Evolutionary conservation across 2,888 invertebrate species (phyloP), one percentile per base, ranked within the genome.

Genomic region (Pinctada fucata): DNA sequence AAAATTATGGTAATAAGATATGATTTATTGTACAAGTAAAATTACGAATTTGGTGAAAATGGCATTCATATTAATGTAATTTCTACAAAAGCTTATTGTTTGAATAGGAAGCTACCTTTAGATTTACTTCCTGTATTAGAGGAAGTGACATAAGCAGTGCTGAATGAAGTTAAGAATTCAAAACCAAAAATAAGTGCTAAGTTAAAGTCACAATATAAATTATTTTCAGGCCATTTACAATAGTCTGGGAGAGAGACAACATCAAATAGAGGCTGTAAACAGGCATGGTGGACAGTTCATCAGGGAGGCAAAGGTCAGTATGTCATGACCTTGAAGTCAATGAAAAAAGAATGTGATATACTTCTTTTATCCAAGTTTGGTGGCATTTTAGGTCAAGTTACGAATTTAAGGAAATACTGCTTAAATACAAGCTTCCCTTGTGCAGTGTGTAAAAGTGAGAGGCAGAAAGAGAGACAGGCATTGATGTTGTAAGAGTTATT

Each of bases 181-280:
- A 31, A 31, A 31, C 31, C 31, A 31, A 31, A 31, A 31, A 31
- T 31, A 31, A 31, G 31, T 31, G 0, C 31, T 31, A 31, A 31
- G 31, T 31, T 31, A 31, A 31, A 31, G 31, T 31, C 31, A 31
- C 31, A 31, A 31, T 31, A 58, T 58, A 13, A 4, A 58, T 51
- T 51, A 48, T 51, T 58, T 6, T 72, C 65, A 98, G 98, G 96
- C 95, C 92, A 95, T 98, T 93, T 96, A 99, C 93, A 97, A 97
- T 92, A 96, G 95, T 92, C 96, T 97, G 86, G 96, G 97, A 91
- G 98, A 99, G 93, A 95, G 97, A 92, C 97, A 97, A 88, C 96
- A 97, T 90, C 96, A 96, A 93, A 97, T 99, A 91, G 99, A 99
- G 93, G 96, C 96, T 92, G 97, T 98, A 92, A 99, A 99, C 94